phyloP scores from a whole-genome alignment of 2,113 vertebrate species.

The Sylvietta virens region DNA sequence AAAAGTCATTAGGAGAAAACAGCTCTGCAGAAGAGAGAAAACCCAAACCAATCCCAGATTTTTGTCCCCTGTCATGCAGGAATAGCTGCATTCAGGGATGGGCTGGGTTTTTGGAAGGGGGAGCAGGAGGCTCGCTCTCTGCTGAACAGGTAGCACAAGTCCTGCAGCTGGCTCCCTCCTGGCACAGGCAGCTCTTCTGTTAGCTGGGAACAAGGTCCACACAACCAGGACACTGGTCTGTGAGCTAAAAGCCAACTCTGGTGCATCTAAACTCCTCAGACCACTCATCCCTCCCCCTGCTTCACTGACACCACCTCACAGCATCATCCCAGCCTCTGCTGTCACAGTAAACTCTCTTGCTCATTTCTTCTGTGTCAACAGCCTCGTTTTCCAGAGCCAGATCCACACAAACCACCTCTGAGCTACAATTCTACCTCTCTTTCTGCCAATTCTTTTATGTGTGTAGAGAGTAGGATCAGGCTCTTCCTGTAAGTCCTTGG shows the following conservation, averaged over 20 bases:
- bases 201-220: neutral
- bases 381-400: neutral
- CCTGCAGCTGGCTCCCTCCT: neutral
- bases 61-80: neutral
- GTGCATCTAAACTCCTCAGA: neutral
- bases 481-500: neutral
- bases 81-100: rapidly evolving
- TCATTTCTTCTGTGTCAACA: neutral
- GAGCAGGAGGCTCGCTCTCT: neutral
- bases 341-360: neutral
- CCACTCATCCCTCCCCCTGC: neutral
- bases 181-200: neutral
- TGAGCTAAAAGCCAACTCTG: neutral
- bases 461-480: neutral
- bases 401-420: neutral
- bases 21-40: neutral
- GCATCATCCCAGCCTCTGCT: neutral
- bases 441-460: neutral
- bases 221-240: neutral
- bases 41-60: neutral
- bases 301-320: neutral
- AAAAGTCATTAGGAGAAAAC: neutral
- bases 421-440: neutral
- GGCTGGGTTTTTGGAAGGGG: neutral
- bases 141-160: neutral